Conservation (phyloP, 2,113 vertebrate genomes). For the Bos javanicus region DNA sequence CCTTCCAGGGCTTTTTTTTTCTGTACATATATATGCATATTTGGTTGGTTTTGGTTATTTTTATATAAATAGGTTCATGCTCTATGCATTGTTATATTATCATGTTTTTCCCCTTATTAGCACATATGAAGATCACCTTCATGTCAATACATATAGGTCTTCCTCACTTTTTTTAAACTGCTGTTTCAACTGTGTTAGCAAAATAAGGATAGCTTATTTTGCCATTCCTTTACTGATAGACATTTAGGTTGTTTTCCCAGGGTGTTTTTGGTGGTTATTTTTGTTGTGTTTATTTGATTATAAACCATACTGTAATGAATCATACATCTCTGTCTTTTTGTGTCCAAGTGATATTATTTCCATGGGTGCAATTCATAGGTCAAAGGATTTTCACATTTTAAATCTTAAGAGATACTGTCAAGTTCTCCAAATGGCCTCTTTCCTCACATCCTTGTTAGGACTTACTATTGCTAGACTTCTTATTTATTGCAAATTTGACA, state of each 20-base stretch:
- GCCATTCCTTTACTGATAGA: not conserved
- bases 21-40: not conserved
- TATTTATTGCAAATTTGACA: not conserved
- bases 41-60: not conserved
- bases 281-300: not conserved
- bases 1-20: not conserved
- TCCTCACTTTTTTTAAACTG: slow-evolving; percentile 7
- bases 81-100: not conserved
- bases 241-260: not conserved
- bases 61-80: not conserved
- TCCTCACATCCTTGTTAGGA: not conserved
- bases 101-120: not conserved
- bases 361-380: not conserved
- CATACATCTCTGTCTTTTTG: not conserved
- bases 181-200: not conserved
- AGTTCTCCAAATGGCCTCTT: not conserved
- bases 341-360: not conserved
- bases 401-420: not conserved
- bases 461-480: not conserved
- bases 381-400: not conserved
- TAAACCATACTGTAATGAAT: not conserved
- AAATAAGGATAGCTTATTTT: not conserved
- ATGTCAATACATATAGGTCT: not conserved
- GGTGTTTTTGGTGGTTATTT: not conserved
- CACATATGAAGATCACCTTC: not conserved